These are phyloP conservation scores for Nesometra sesokonis DNA, from an alignment of 35 echinoderm and acorn worm genomes.

Conservation along the genomic window DNA sequence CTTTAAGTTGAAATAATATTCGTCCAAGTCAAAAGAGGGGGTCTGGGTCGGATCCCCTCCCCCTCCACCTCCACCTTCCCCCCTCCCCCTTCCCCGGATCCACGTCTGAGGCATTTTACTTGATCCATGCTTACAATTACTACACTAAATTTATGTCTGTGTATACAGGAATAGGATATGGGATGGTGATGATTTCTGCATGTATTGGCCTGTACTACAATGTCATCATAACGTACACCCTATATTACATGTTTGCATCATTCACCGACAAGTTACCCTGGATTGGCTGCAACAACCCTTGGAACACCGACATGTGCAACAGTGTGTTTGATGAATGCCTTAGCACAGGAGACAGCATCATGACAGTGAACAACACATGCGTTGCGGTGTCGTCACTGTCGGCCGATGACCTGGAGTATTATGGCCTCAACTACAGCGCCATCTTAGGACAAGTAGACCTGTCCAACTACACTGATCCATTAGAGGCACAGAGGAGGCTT, in stretches of 20 bases:
- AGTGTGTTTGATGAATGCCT: conserved; percentile 16
- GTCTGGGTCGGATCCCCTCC: too few relatives aligned
- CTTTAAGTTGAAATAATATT: too few relatives aligned
- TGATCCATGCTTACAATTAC: too few relatives aligned
- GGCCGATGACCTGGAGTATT: conserved; percentile 7
- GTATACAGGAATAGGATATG: conserved; percentile 26
- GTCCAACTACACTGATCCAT: conserved; percentile 22
- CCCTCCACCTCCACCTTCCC: too few relatives aligned
- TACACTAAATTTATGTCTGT: too few relatives aligned
- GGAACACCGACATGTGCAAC: conserved; percentile 35
- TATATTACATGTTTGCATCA: conserved; percentile 56
- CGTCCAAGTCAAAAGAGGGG: too few relatives aligned
- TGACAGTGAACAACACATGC: conserved; percentile 22
- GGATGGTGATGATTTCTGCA: conserved; percentile 18
- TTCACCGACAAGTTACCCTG: conserved; percentile 39
- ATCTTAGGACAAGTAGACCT: not conserved
- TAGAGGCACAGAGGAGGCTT: not conserved
- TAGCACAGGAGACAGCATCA: conserved; percentile 6
- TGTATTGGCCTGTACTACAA: conserved; percentile 40
- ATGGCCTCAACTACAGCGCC: conserved; percentile 1
- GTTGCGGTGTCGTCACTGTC: not conserved
- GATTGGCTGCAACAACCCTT: conserved; percentile 23
- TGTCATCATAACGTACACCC: conserved; percentile 30
- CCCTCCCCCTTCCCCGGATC: too few relatives aligned
- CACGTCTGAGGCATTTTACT: too few relatives aligned